phyloP scores from a whole-genome alignment of 1,140 invertebrate species.

The Zaprionus kolodkinae region DNA sequence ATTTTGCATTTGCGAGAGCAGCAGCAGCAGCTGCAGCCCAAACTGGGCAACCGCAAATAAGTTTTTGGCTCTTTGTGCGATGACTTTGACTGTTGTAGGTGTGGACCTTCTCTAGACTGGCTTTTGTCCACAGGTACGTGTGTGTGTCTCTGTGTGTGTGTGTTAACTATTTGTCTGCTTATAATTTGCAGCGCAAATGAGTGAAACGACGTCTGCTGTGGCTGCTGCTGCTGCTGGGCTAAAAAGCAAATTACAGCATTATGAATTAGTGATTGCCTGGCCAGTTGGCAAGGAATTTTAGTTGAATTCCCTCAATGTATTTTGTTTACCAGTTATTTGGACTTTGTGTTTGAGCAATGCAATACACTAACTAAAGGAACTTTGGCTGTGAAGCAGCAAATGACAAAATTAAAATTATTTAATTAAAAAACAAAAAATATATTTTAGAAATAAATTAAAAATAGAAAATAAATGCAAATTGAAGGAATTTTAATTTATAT shows the following conservation, averaged over 20 bases:
- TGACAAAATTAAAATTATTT: not conserved
- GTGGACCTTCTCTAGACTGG: slow-evolving; percentile 20
- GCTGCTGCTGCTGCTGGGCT: slow-evolving; percentile 2
- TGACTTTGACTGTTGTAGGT: slow-evolving; percentile 39
- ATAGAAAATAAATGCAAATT: not conserved
- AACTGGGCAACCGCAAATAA: slow-evolving; percentile 68
- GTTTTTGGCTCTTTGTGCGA: slow-evolving; percentile 59
- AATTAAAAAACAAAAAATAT: not conserved
- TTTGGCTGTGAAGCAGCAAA: not conserved
- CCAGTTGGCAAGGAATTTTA: slow-evolving; percentile 32
- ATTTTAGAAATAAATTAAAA: not conserved
- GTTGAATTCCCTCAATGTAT: slow-evolving; percentile 32
- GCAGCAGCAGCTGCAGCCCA: slow-evolving; percentile 11
- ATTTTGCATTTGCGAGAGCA: slow-evolving; percentile 53
- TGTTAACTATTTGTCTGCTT: slow-evolving; percentile 59
- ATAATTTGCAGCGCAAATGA: slow-evolving; percentile 64
- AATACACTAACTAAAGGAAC: slow-evolving; percentile 5
- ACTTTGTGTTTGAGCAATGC: slow-evolving; percentile 5
- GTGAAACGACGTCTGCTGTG: slow-evolving; percentile 48
- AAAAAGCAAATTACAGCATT: slow-evolving; percentile 66
- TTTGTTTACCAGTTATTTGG: slow-evolving; percentile 19
- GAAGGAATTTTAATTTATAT: too few species aligned
- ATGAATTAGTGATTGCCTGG: slow-evolving; percentile 68
- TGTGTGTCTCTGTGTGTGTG: slow-evolving; percentile 4
- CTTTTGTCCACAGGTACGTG: not conserved